Evolutionary conservation across 2,888 invertebrate species (phyloP).

Genomic region (Frankliniella intonsa): DNA sequence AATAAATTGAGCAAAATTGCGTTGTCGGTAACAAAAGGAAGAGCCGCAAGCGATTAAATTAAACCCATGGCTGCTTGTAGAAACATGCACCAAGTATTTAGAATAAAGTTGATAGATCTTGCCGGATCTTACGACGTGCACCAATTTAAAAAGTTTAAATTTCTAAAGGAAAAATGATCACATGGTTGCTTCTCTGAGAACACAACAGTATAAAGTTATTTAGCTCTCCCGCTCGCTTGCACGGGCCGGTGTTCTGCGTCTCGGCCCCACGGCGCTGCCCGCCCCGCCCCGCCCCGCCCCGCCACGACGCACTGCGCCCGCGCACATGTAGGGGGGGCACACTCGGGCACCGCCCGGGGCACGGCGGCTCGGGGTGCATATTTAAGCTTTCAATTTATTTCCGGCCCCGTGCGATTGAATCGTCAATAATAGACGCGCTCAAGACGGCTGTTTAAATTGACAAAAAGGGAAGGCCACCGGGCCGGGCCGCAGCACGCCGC

Average conservation of each 20-base stretch:
- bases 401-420: not conserved
- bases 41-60: too few species aligned
- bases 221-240: not conserved
- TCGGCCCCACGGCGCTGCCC: not conserved
- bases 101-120: too few species aligned
- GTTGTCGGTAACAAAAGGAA: too few species aligned
- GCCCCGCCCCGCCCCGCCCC: not conserved
- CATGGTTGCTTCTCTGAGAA: too few species aligned
- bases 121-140: too few species aligned
- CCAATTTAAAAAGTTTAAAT: too few species aligned
- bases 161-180: too few species aligned
- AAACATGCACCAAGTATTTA: too few species aligned
- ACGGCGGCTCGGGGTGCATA: not conserved
- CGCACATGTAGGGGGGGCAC: not conserved
- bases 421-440: not conserved
- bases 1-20: too few species aligned
- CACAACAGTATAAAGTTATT: too few species aligned
- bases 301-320: not conserved
- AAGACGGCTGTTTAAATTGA: not conserved
- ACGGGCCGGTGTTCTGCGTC: not conserved
- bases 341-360: not conserved
- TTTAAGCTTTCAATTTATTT: slow-evolving; percentile 24
- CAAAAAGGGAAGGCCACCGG: not conserved
- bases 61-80: too few species aligned
- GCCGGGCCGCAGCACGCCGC: not conserved